Evolutionary conservation across 2,888 invertebrate species (phyloP).

Genomic region (Ditylenchus weischeri): DNA sequence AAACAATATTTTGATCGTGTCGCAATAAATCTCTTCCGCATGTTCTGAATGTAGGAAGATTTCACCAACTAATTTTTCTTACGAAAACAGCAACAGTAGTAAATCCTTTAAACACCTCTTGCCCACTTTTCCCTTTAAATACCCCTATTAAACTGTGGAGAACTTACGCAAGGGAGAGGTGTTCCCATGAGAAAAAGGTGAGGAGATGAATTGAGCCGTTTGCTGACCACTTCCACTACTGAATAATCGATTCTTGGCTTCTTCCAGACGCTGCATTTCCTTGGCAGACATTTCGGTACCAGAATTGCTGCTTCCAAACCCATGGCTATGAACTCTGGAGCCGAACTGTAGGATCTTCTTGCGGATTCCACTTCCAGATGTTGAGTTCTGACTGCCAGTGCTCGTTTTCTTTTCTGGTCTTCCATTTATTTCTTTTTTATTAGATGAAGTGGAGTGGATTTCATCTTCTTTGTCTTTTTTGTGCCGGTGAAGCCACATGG

Average conservation of each 20-base stretch:
- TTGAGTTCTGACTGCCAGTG: background rate
- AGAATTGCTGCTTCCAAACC: background rate
- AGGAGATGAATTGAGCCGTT: too few species aligned
- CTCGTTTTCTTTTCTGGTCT: slow-evolving; percentile 10
- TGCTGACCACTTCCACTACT: too few species aligned
- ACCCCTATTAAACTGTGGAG: background rate
- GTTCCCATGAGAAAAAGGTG: background rate
- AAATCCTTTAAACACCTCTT: background rate
- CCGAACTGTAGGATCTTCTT: slow-evolving; percentile 25
- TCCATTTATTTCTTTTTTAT: slow-evolving; percentile 10
- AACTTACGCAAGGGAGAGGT: slow-evolving; percentile 5
- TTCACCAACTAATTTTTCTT: too few species aligned
- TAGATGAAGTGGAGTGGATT: background rate
- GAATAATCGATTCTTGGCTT: slow-evolving; percentile 24
- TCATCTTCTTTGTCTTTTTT: slow-evolving; percentile 23
- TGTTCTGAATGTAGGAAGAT: too few species aligned
- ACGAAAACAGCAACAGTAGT: too few species aligned
- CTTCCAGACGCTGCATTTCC: slow-evolving; percentile 21
- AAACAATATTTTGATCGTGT: too few species aligned
- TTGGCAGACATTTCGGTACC: background rate
- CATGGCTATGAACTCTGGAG: slow-evolving; percentile 7
- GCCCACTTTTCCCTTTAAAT: background rate
- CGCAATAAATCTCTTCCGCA: too few species aligned
- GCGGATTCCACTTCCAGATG: slow-evolving; percentile 12
- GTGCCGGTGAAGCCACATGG: slow-evolving; percentile 21